phyloP scores from a whole-genome alignment of 1,140 invertebrate genomes.

The Thaumetopoea pityocampa region DNA sequence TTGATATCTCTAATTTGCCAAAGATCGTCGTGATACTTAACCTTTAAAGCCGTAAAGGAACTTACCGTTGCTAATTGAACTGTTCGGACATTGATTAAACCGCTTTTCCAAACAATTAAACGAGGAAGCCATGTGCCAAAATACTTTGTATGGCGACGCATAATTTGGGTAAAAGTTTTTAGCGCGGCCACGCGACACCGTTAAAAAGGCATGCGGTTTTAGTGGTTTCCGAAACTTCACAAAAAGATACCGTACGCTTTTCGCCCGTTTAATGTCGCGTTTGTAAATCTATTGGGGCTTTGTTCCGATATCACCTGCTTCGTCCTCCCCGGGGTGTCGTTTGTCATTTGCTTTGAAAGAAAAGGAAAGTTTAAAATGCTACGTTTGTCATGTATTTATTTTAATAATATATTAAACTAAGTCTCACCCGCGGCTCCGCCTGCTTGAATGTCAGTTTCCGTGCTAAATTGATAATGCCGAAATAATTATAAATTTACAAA shows the following conservation, averaged over 20 bases:
- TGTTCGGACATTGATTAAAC: slow-evolving; percentile 4
- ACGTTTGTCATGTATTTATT: not conserved
- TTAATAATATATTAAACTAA: too few species aligned
- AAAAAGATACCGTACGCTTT: slow-evolving; percentile 40
- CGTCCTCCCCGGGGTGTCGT: slow-evolving; percentile 8
- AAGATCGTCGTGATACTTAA: too few species aligned
- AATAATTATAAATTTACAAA: too few species aligned
- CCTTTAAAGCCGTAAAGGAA: not conserved
- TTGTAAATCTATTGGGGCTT: slow-evolving; percentile 43
- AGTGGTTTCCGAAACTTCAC: slow-evolving; percentile 54
- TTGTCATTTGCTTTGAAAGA: slow-evolving; percentile 20
- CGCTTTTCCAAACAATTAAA: slow-evolving; percentile 23
- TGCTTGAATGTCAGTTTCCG: not conserved
- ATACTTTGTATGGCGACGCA: slow-evolving; percentile 24
- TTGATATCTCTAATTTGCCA: too few species aligned
- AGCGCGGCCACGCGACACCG: slow-evolving; percentile 42
- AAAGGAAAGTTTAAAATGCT: slow-evolving; percentile 19
- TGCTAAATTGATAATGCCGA: too few species aligned
- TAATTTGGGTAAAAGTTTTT: slow-evolving; percentile 45
- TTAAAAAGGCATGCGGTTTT: slow-evolving; percentile 53
- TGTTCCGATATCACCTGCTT: slow-evolving; percentile 46
- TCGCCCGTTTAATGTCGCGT: slow-evolving; percentile 40
- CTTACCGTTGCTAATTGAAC: slow-evolving; percentile 9
- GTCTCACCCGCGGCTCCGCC: too few species aligned
- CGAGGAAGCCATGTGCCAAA: slow-evolving; percentile 28